These are phyloP conservation scores for Stomatorhinus ivindoensis DNA, from an alignment of 2,113 vertebrate genomes.

Conservation along the genomic window DNA sequence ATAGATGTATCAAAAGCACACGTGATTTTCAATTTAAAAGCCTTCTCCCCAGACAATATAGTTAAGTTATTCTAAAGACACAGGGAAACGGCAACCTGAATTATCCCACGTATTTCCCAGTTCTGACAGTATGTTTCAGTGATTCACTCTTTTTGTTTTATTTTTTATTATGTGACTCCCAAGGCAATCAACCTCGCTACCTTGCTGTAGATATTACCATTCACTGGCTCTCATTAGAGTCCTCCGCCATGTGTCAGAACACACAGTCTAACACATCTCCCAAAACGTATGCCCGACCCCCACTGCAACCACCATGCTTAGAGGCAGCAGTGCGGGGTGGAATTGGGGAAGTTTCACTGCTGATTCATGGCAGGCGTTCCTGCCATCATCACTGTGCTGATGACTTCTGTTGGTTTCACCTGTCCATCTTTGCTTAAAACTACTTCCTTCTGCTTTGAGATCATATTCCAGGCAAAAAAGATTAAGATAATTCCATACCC, in stretches of 20 bases:
- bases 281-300: neutral
- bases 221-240: neutral
- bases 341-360: neutral
- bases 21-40: neutral
- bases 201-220: neutral
- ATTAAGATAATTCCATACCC: neutral
- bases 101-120: neutral
- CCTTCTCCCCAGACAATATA: neutral
- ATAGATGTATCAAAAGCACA: neutral
- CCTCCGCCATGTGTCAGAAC: neutral
- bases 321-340: neutral
- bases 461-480: neutral
- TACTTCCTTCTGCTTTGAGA: constrained; percentile 16
- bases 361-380: neutral
- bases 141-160: neutral
- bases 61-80: neutral
- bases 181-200: neutral
- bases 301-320: neutral
- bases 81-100: neutral
- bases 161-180: neutral
- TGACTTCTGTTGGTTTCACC: constrained; percentile 6
- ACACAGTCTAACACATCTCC: neutral
- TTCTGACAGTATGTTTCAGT: neutral
- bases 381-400: neutral
- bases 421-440: constrained; percentile 16